A percentile compares a stretch with the other conserved stretches of the same genome.
Conservation (phyloP, 2,113 vertebrate genomes). For the Hyaena hyaena region DNA sequence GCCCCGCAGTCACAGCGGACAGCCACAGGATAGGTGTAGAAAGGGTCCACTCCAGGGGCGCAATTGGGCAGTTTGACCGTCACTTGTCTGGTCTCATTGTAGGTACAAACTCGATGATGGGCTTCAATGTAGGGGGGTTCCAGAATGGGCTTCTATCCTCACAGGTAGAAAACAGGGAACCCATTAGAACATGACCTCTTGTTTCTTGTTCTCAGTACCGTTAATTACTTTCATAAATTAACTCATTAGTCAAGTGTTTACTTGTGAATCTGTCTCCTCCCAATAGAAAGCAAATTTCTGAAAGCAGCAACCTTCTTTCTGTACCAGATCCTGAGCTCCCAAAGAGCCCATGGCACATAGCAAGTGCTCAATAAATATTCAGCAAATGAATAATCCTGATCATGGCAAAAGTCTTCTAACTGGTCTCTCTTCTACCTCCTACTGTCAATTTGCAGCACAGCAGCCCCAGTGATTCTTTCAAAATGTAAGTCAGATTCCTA, state of each 20-base stretch:
- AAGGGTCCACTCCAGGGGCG: conserved; percentile 86
- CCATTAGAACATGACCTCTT: conserved; percentile 14
- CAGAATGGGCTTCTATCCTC: conserved; percentile 91
- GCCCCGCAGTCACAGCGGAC: conserved; percentile 92
- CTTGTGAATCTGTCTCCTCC: neutral
- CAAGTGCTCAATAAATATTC: neutral
- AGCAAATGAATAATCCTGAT: neutral
- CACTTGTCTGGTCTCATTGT: conserved; percentile 91
- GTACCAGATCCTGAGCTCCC: neutral
- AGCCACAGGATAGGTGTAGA: conserved; percentile 93
- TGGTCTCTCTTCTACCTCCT: neutral
- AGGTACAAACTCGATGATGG: conserved; percentile 94
- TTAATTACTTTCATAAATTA: neutral
- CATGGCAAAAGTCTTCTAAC: neutral
- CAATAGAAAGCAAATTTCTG: neutral
- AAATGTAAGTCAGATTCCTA: neutral
- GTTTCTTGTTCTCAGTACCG: neutral
- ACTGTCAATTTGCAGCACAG: neutral
- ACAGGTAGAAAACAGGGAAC: conserved; percentile 26
- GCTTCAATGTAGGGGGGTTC: conserved; percentile 93
- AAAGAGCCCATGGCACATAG: neutral
- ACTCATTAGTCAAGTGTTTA: neutral
- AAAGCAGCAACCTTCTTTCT: neutral
- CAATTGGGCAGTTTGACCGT: conserved; percentile 92
- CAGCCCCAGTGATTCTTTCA: neutral